Evolutionary conservation across 2,888 invertebrate genomes (phyloP).

Genomic region (Cantharis lateralis): DNA sequence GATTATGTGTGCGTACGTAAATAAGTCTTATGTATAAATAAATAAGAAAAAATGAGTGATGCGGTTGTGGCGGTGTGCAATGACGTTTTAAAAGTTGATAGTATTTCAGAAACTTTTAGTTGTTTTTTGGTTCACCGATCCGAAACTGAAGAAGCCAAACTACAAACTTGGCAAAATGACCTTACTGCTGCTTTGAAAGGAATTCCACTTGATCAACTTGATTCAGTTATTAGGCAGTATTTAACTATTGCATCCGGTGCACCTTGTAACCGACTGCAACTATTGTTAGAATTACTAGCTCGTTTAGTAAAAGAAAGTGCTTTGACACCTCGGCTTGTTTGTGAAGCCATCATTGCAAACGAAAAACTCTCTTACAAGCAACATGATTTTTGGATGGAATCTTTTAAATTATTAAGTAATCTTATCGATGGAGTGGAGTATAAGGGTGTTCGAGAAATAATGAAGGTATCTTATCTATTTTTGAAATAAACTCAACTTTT

Average conservation of each 20-base stretch:
- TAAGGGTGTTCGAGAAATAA: conserved; percentile 91
- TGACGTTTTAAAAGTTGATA: conserved; percentile 72
- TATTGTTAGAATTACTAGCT: conserved; percentile 76
- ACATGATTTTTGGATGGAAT: conserved; percentile 87
- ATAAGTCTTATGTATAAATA: neutral
- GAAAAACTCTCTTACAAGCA: conserved; percentile 83
- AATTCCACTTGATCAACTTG: conserved; percentile 73
- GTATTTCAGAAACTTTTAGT: conserved; percentile 88
- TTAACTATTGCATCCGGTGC: conserved; percentile 73
- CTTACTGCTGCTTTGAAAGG: conserved; percentile 70
- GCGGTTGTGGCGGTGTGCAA: conserved; percentile 66
- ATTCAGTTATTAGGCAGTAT: conserved; percentile 75
- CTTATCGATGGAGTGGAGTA: conserved; percentile 93
- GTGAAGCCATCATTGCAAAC: conserved; percentile 82
- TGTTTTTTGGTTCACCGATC: conserved; percentile 82
- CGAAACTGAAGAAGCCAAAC: conserved; percentile 71
- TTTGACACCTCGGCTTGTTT: conserved; percentile 80
- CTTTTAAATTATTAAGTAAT: conserved; percentile 81
- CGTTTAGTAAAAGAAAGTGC: conserved; percentile 73
- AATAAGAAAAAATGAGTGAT: conserved; percentile 60
- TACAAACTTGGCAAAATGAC: conserved; percentile 70
- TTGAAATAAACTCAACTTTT: neutral
- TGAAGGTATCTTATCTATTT: conserved; percentile 66
- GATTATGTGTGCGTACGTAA: neutral
- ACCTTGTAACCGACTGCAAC: conserved; percentile 74